These are phyloP conservation scores for Amblyornis subalaris DNA, from an alignment of 2,113 vertebrate species.

Conservation along the genomic window DNA sequence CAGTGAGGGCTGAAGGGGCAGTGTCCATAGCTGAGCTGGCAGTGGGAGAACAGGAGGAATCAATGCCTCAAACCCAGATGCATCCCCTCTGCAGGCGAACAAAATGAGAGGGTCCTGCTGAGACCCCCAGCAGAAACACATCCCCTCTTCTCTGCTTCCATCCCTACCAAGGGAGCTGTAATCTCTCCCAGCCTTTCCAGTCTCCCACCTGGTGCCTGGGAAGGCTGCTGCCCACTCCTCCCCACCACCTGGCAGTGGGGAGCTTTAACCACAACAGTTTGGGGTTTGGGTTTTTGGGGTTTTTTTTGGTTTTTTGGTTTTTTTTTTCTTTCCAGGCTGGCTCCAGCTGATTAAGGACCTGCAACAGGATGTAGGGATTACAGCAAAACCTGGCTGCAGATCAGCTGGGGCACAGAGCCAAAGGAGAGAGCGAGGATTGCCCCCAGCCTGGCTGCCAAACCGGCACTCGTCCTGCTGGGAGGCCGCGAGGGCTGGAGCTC, in stretches of 20 bases:
- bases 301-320: not conserved
- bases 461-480: conserved; percentile 29
- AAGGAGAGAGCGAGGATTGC: conserved; percentile 48
- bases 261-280: not conserved
- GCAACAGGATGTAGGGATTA: conserved; percentile 81
- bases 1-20: not conserved
- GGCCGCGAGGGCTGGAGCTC: not conserved
- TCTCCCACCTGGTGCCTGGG: not conserved
- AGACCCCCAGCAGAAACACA: not conserved
- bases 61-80: not conserved
- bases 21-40: not conserved
- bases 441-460: conserved; percentile 51
- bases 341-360: conserved; percentile 77
- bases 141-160: not conserved
- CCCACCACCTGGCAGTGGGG: not conserved
- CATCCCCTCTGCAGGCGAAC: not conserved
- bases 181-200: not conserved
- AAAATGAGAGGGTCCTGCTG: not conserved
- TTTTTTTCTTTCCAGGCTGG: conserved; percentile 44
- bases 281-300: not conserved
- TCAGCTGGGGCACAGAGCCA: conserved; percentile 70
- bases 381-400: conserved; percentile 72
- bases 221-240: conserved; percentile 33
- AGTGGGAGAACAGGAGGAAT: not conserved
- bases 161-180: not conserved